These are phyloP conservation scores for Anthopleura sola DNA, from an alignment of 64 coral and sea anemone genomes.

Conservation along the genomic window DNA sequence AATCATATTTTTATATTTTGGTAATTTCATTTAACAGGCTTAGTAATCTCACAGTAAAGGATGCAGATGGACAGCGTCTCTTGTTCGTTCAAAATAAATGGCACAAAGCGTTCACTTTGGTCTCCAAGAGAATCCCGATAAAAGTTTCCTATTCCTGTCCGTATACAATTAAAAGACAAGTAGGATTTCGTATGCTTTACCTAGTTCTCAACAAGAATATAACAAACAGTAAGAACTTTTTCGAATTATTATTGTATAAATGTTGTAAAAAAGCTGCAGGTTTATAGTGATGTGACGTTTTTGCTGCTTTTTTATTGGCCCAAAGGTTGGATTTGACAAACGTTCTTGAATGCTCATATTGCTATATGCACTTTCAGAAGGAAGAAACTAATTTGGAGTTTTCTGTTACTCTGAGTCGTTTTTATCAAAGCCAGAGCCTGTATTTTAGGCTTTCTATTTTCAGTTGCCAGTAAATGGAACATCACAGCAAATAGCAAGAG, in stretches of 20 bases:
- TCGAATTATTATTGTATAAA: too few species aligned
- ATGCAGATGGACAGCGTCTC: background rate
- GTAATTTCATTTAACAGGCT: background rate
- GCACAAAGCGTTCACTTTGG: background rate
- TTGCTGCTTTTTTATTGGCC: too few species aligned
- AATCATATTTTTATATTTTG: background rate
- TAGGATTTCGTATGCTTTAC: background rate
- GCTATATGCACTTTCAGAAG: too few species aligned
- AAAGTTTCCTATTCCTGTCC: background rate
- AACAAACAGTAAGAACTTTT: background rate
- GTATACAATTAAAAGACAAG: too few species aligned
- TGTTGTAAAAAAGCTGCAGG: too few species aligned
- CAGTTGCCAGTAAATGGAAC: background rate
- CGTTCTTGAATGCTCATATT: too few species aligned
- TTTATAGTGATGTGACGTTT: too few species aligned
- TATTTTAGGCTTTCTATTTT: background rate
- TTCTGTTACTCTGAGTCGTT: background rate
- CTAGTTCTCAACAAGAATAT: background rate
- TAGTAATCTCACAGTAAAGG: background rate
- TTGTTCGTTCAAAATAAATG: background rate
- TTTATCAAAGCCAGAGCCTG: too few species aligned
- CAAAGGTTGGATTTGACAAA: too few species aligned
- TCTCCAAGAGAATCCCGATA: background rate
- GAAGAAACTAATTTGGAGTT: too few species aligned
- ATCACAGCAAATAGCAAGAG: background rate